phyloP scores from a whole-genome alignment of 23 tunicate genomes.

The Trididemnum nubilum region DNA sequence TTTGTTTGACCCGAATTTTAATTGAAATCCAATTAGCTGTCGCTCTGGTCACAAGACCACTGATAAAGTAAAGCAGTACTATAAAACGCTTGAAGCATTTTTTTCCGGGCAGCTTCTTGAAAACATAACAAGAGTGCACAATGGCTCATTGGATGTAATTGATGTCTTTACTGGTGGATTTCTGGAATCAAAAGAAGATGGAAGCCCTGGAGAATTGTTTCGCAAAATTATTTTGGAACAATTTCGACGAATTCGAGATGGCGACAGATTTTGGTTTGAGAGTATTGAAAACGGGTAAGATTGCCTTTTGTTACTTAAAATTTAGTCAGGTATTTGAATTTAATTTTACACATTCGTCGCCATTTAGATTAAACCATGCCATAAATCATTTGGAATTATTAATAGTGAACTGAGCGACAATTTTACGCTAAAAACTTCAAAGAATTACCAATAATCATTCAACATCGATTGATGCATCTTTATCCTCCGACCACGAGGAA shows the following conservation, averaged over 20 bases:
- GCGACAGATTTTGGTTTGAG: conserved; percentile 92
- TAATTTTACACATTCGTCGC: background rate
- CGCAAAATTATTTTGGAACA: conserved; percentile 54
- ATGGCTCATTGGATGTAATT: conserved; percentile 17
- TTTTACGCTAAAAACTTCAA: too few relatives aligned
- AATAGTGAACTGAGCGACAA: too few relatives aligned
- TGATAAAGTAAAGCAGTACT: too few relatives aligned
- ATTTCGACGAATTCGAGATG: conserved; percentile 62
- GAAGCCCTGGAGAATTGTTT: conserved; percentile 53
- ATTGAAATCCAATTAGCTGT: too few relatives aligned
- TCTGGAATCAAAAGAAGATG: conserved; percentile 53
- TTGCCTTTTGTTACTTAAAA: background rate
- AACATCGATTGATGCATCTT: too few relatives aligned
- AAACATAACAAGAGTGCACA: conserved; percentile 18
- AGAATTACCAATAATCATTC: too few relatives aligned
- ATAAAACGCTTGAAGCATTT: too few relatives aligned
- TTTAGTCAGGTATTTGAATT: background rate
- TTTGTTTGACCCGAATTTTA: too few relatives aligned
- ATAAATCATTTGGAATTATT: too few relatives aligned
- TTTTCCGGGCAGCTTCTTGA: conserved; percentile 18
- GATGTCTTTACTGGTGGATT: conserved; percentile 80
- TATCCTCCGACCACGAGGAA: too few relatives aligned
- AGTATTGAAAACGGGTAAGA: conserved; percentile 71
- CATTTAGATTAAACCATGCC: background rate
- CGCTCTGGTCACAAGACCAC: too few relatives aligned